phyloP scores from a whole-genome alignment of 2,113 vertebrate species.

The Urocynchramus pylzowi region DNA sequence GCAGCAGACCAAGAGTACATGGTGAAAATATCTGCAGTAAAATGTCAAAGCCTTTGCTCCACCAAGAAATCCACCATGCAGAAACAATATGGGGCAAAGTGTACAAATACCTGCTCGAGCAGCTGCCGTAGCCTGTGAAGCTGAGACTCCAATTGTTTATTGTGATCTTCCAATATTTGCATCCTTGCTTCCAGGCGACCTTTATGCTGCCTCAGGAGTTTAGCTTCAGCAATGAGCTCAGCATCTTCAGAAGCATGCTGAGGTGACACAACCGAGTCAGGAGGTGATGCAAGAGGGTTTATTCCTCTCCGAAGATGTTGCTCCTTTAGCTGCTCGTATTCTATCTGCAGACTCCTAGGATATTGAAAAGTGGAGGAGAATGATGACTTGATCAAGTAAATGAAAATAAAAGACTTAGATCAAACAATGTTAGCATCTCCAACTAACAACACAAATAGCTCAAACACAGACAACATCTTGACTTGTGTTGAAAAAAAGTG shows the following conservation, averaged over 20 bases:
- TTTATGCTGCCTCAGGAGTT: slow-evolving; percentile 94
- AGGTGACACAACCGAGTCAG: slow-evolving; percentile 70
- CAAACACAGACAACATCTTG: neutral
- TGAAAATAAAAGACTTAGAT: neutral
- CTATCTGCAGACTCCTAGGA: slow-evolving; percentile 83
- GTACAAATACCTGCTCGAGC: slow-evolving; percentile 86
- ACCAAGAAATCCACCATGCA: neutral
- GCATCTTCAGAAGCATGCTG: slow-evolving; percentile 83
- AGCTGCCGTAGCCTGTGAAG: slow-evolving; percentile 91
- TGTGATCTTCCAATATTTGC: slow-evolving; percentile 97
- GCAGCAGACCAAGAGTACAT: neutral
- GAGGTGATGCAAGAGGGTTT: slow-evolving; percentile 71
- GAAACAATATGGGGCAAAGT: neutral
- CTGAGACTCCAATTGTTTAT: slow-evolving; percentile 96
- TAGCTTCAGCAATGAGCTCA: slow-evolving; percentile 83
- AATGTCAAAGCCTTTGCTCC: neutral
- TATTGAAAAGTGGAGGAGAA: neutral
- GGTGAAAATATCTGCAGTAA: neutral
- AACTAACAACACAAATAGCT: neutral
- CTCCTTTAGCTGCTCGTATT: slow-evolving; percentile 91
- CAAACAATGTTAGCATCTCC: neutral
- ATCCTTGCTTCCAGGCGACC: slow-evolving; percentile 94
- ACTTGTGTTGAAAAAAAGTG: neutral
- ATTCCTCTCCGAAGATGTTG: slow-evolving; percentile 82
- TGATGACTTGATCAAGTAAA: neutral